A percentile compares a stretch with the other conserved stretches of the same genome.
Conservation (phyloP, 2,113 vertebrate species). For the Poecile atricapillus region DNA sequence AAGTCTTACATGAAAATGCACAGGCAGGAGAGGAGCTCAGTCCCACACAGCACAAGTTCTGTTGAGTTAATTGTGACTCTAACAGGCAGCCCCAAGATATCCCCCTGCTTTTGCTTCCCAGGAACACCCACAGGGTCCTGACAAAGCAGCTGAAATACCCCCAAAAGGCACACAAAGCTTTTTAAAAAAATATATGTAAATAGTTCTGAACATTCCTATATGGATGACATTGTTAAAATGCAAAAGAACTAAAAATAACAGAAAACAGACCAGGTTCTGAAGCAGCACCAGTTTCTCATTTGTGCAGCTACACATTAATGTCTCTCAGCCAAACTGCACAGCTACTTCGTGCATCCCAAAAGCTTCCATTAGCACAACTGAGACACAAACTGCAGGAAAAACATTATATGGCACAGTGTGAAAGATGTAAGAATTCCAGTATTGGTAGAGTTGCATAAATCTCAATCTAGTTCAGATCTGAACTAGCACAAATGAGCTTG, state of each 20-base stretch:
- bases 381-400: conserved; percentile 35
- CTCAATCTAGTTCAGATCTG: background rate
- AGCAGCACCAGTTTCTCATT: background rate
- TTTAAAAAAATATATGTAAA: background rate
- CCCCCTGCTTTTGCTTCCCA: background rate
- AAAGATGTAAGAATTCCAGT: background rate
- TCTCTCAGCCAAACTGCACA: background rate
- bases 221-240: conserved; percentile 19
- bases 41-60: background rate
- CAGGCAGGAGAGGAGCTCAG: background rate
- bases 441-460: background rate
- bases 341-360: background rate
- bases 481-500: background rate
- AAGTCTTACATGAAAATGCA: background rate
- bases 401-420: background rate
- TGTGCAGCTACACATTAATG: background rate
- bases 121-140: background rate
- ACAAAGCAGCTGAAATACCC: background rate
- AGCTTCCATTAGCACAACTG: conserved; percentile 8
- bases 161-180: background rate
- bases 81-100: background rate
- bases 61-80: background rate
- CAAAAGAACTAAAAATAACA: conserved; percentile 33
- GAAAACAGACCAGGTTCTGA: conserved; percentile 20
- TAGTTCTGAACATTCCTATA: conserved; percentile 18